phyloP scores from a whole-genome alignment of 2,113 vertebrate species.

The Ammospiza nelsoni region DNA sequence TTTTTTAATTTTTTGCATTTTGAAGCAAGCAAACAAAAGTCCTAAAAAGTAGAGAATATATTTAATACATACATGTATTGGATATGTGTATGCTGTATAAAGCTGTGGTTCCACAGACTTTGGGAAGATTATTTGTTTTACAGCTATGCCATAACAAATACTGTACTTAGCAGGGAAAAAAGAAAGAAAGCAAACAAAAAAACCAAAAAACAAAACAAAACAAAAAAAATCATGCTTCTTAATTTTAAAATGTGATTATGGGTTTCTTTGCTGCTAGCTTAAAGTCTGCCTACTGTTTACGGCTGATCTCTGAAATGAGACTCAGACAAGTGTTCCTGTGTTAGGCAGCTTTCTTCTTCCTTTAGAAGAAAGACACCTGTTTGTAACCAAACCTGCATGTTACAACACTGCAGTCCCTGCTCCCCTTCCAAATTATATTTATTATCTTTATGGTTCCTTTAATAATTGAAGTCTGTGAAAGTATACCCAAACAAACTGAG shows the following conservation, averaged over 20 bases:
- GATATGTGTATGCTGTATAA: not conserved
- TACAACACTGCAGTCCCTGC: not conserved
- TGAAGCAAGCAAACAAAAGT: not conserved
- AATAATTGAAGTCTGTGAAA: not conserved
- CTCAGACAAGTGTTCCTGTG: not conserved
- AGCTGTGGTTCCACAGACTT: not conserved
- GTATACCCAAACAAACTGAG: not conserved
- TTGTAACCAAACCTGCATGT: not conserved
- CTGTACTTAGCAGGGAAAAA: accelerated
- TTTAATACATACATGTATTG: not conserved
- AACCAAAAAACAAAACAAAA: too few species aligned
- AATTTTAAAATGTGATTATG: not conserved
- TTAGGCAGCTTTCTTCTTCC: not conserved
- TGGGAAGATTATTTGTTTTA: not conserved
- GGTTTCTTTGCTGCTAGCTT: not conserved
- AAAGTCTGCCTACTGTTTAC: not conserved
- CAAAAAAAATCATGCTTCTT: not conserved
- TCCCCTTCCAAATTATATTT: not conserved
- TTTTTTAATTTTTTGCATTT: not conserved
- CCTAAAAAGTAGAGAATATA: not conserved
- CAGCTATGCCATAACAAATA: not conserved
- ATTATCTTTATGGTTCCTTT: not conserved
- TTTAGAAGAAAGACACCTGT: accelerated
- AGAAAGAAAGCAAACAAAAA: too few species aligned
- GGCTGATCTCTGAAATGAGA: not conserved